Base-by-base conservation (phyloP, 2,888 invertebrate genomes). In the Hypercompe scribonia region DNA sequence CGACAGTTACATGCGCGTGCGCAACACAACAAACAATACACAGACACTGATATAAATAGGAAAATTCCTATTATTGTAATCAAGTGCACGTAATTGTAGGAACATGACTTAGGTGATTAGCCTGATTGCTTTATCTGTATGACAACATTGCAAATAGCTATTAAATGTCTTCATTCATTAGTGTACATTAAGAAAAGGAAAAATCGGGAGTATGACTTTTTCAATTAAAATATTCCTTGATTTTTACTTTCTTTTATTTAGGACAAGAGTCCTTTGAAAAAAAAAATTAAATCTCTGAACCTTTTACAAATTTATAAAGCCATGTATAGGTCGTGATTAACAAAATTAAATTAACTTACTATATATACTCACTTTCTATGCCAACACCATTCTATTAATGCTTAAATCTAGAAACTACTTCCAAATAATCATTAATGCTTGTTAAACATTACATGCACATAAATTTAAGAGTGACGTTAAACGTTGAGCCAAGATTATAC, bases 51-150 rank as follows among this genome's bases (percentile, higher is more conserved):
- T 90, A 91, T 90, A 89, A 89, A 90, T 94, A 92, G 95, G 95
- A 95, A 95, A 92, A 92, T 95, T 95, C 95, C 95, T 90, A 91
- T 90, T 89, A 92, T 91, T 91, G 90, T 83, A 82, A 84, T 85
- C 84, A 82, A 90, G 87, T 91, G 83, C 90, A 74, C 86, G 88
- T 89, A 88, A 89, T 87, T 82, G 82, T 87, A 79, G 82, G 81
- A 83, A 88, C 86, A 91, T 85, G 89, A 90, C 88, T 81, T 72
- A 77, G 81, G 81, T 87, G 89, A 85, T 93, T 93, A 94, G 90
- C 95, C 95, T 90, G 87, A 90, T 92, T 92, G 84, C 74, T 78
- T 87, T 90, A 89, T 88, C 85, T 87, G 86, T 86, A 87, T 86
- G 78, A 84, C 85, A 89, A 90, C 87, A 88, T 91, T 89, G 92